These are phyloP conservation scores for Dicentrarchus labrax DNA, from an alignment of 2,113 vertebrate species.

Conservation along the genomic window DNA sequence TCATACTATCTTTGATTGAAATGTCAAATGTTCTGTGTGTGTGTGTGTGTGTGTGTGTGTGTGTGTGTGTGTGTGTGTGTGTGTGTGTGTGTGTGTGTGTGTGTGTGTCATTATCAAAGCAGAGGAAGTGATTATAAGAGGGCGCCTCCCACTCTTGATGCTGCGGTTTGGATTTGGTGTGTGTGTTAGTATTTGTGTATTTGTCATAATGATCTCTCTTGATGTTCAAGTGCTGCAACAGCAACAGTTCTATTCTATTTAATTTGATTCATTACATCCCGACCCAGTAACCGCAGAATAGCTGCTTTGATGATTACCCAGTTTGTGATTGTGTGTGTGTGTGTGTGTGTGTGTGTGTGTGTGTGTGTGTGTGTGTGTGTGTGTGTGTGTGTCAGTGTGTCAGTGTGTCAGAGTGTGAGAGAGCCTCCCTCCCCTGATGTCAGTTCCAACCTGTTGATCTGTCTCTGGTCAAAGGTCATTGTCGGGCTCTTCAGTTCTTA, in stretches of 20 bases:
- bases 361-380: not conserved
- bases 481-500: constrained; percentile 28
- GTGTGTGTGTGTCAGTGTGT: not conserved
- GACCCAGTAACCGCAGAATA: not conserved
- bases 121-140: constrained; percentile 40
- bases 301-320: not conserved
- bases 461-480: constrained; percentile 53
- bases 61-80: constrained; percentile 12
- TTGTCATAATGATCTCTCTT: not conserved
- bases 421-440: not conserved
- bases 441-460: constrained; percentile 48
- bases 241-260: not conserved
- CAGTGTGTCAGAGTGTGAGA: not conserved
- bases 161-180: not conserved
- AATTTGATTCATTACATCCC: not conserved
- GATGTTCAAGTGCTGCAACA: not conserved
- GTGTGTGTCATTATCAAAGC: constrained; percentile 33
- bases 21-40: constrained; percentile 18
- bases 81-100: constrained; percentile 31
- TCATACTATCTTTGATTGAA: constrained; percentile 41
- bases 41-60: constrained; percentile 1
- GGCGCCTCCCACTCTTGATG: not conserved
- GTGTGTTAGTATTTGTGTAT: not conserved
- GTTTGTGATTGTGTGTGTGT: not conserved
- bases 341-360: not conserved